Conservation (phyloP, 2,888 invertebrate species). For the Microdon myrmicae region DNA sequence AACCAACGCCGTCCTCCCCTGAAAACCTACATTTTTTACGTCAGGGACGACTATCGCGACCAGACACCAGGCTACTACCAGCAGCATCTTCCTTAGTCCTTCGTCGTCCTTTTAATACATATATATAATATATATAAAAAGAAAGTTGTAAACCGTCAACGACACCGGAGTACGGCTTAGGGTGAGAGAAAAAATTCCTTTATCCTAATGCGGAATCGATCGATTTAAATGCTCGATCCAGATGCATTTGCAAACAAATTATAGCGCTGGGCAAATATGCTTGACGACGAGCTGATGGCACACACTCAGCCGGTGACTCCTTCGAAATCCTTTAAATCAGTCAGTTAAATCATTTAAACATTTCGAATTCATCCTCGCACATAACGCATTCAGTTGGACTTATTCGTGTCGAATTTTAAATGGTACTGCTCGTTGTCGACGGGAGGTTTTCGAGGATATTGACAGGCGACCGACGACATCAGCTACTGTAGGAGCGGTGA, state of each 20-base stretch:
- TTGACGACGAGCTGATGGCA: conserved; percentile 6
- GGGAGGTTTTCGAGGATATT: conserved; percentile 26
- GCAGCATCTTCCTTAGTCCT: too few relatives aligned
- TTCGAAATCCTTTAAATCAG: conserved; percentile 39
- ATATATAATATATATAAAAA: too few relatives aligned
- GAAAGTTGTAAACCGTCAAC: too few relatives aligned
- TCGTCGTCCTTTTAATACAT: too few relatives aligned
- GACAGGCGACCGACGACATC: background rate
- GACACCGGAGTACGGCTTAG: too few relatives aligned
- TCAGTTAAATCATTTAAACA: conserved; percentile 42
- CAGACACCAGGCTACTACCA: conserved; percentile 16
- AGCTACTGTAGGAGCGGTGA: conserved; percentile 1
- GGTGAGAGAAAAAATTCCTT: conserved; percentile 44
- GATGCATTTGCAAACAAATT: conserved; percentile 52
- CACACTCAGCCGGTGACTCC: background rate
- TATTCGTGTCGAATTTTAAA: conserved; percentile 17
- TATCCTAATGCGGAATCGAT: conserved; percentile 36
- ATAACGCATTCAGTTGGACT: conserved; percentile 33
- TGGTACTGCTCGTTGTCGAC: background rate
- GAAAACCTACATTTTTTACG: conserved; percentile 23
- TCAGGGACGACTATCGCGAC: conserved; percentile 25
- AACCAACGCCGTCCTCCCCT: background rate
- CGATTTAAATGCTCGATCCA: conserved; percentile 52
- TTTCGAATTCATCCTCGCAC: conserved; percentile 29
- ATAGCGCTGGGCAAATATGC: conserved; percentile 47